Percentiles rank a stretch among this genome's conserved stretches.
phyloP scores from a whole-genome alignment of 2,888 invertebrate species.

The Mythimna lalbum region DNA sequence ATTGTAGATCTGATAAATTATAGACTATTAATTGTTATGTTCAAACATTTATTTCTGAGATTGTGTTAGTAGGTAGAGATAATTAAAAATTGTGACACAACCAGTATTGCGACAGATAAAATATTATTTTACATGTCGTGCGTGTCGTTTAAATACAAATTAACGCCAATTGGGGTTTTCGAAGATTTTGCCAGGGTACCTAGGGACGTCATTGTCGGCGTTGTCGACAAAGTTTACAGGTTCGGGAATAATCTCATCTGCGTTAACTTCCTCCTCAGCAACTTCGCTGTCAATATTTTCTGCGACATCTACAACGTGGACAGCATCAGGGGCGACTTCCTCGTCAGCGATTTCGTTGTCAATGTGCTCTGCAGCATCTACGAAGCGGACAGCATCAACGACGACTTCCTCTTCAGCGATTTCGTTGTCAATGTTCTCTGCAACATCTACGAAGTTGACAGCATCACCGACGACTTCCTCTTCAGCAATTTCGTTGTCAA shows the following conservation, averaged over 20 bases:
- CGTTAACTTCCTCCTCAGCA: slow-evolving; percentile 10
- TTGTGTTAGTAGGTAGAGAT: slow-evolving; percentile 13
- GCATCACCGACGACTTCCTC: slow-evolving; percentile 16
- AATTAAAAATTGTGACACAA: slow-evolving; percentile 6
- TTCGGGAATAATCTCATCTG: too few relatives aligned
- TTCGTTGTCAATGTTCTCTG: slow-evolving; percentile 14
- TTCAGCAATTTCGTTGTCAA: slow-evolving; percentile 13
- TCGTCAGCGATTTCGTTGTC: slow-evolving; percentile 13
- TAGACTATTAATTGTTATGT: slow-evolving; percentile 4
- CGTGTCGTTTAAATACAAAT: not conserved
- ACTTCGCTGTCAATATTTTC: slow-evolving; percentile 13
- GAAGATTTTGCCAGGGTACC: slow-evolving; percentile 58
- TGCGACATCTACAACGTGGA: slow-evolving; percentile 22
- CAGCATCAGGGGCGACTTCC: not conserved
- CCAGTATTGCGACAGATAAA: not conserved
- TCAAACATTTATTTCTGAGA: slow-evolving; percentile 30
- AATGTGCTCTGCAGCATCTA: slow-evolving; percentile 17
- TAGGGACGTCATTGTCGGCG: slow-evolving; percentile 24
- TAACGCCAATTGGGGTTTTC: slow-evolving; percentile 66
- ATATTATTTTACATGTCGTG: slow-evolving; percentile 13
- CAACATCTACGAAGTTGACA: slow-evolving; percentile 23
- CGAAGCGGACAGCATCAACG: slow-evolving; percentile 34
- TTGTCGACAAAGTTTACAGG: slow-evolving; percentile 12
- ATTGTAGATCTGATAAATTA: slow-evolving; percentile 16
- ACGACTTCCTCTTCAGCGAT: slow-evolving; percentile 11